Evolutionary conservation across 2,797 vertebrate genomes (phyloP).

Genomic region (Rhabdomys pumilio): DNA sequence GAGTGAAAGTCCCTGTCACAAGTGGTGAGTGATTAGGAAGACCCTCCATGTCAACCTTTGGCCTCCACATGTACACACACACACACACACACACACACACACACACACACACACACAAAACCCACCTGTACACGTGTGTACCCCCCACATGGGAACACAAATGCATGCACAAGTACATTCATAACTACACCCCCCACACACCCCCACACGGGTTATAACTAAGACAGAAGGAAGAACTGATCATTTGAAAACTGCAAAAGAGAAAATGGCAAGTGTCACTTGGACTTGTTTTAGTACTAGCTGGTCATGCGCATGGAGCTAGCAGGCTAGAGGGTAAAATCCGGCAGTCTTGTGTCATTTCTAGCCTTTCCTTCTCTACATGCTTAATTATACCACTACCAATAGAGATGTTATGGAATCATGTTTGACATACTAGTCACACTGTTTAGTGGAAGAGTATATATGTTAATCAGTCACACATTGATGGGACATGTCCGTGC

Average conservation of each 20-base stretch:
- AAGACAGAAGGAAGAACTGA: not conserved
- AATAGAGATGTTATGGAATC: not conserved
- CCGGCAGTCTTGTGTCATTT: too few species aligned
- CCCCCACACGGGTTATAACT: not conserved
- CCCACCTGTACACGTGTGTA: not conserved
- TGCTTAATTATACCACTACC: not conserved
- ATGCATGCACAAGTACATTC: not conserved
- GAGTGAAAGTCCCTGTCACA: not conserved
- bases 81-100: not conserved
- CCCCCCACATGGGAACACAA: not conserved
- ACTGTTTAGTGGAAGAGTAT: not conserved
- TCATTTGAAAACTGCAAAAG: not conserved
- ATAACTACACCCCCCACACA: not conserved
- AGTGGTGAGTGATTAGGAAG: not conserved
- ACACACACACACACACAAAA: not conserved
- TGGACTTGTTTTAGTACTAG: not conserved
- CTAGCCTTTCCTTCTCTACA: too few species aligned
- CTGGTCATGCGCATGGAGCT: rapidly evolving
- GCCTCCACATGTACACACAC: too few species aligned
- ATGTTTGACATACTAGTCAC: not conserved
- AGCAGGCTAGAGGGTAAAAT: not conserved
- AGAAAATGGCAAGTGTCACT: not conserved
- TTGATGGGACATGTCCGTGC: not conserved
- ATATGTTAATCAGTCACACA: not conserved
- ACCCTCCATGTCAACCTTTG: not conserved